A percentile compares a stretch with the other conserved stretches of the same genome.
Evolutionary conservation across 2,888 invertebrate genomes (phyloP).

Genomic region (Leuctra nigra): DNA sequence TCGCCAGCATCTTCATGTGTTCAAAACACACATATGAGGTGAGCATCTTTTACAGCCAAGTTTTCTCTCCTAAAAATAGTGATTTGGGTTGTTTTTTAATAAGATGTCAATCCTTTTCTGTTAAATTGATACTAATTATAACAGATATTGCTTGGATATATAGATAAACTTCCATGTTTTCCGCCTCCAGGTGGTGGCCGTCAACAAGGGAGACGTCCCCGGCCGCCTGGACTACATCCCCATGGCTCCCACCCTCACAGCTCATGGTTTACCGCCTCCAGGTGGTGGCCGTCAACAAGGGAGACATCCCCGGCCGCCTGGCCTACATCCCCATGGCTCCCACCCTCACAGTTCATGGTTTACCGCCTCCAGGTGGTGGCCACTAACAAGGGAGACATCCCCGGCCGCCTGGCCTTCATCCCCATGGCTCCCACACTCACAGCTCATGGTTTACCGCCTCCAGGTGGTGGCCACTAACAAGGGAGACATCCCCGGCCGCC

Average conservation of each 20-base stretch:
- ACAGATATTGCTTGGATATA: no score
- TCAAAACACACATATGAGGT: slow-evolving; percentile 55
- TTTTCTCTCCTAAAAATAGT: no score
- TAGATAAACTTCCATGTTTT: no score
- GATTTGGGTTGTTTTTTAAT: no score
- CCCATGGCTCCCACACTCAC: no score
- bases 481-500: slow-evolving; percentile 54
- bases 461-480: slow-evolving; percentile 34
- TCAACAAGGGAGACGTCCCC: slow-evolving; percentile 49
- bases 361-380: slow-evolving; percentile 34
- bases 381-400: slow-evolving; percentile 48
- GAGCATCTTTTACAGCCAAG: slow-evolving; percentile 2
- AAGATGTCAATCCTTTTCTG: no score
- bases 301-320: slow-evolving; percentile 53
- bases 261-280: no score
- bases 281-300: slow-evolving; percentile 38
- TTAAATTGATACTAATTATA: no score
- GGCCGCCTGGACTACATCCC: slow-evolving; percentile 48
- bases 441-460: no score
- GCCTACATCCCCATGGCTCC: slow-evolving; percentile 43
- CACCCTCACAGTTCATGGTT: no score
- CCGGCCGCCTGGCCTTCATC: slow-evolving; percentile 48
- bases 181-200: slow-evolving; percentile 31
- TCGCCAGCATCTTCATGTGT: slow-evolving; percentile 51
- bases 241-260: no score